Evolutionary conservation across 2,888 invertebrate species (phyloP).

Genomic region (Cyclophora punctaria): DNA sequence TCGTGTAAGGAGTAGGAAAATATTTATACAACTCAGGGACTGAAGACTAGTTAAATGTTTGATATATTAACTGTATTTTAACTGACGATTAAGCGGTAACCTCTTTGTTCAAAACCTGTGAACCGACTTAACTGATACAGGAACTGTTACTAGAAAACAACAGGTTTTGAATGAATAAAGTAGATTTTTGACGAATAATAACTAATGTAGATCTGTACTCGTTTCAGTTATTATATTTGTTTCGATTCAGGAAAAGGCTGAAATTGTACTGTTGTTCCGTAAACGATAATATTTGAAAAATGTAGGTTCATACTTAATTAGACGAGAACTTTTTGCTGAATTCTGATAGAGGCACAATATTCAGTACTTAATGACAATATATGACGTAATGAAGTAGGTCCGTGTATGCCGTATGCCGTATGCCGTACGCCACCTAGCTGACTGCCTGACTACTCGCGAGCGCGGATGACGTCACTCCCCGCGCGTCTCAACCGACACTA

Average conservation of each 20-base stretch:
- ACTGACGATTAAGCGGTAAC: constrained; percentile 65
- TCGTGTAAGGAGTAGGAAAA: constrained; percentile 73
- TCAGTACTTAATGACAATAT: constrained; percentile 25
- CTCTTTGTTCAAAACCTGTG: constrained; percentile 72
- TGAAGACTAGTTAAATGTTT: constrained; percentile 75
- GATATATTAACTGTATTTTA: constrained; percentile 74
- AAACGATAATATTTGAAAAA: constrained; percentile 41
- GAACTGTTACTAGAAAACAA: constrained; percentile 61
- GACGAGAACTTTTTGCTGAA: constrained; percentile 33
- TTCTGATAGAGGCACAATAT: constrained; percentile 30
- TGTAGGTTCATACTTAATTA: constrained; percentile 40
- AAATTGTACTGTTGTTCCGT: constrained; percentile 45
- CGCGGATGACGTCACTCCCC: constrained; percentile 18
- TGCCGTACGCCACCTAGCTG: constrained; percentile 25
- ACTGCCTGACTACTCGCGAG: constrained; percentile 37
- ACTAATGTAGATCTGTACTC: constrained; percentile 43
- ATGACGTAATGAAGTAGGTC: constrained; percentile 30
- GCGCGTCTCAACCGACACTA: constrained; percentile 39
- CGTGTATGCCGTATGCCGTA: constrained; percentile 21
- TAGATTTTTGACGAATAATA: constrained; percentile 55
- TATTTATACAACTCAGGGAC: constrained; percentile 75
- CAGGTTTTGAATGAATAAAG: constrained; percentile 71
- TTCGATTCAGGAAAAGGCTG: constrained; percentile 48
- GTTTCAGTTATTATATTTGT: constrained; percentile 33
- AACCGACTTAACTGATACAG: constrained; percentile 61